A percentile compares a stretch with the other conserved stretches of the same genome.
Conservation (phyloP, 2,888 invertebrate species). For the Archaeoteleia sp. region DNA sequence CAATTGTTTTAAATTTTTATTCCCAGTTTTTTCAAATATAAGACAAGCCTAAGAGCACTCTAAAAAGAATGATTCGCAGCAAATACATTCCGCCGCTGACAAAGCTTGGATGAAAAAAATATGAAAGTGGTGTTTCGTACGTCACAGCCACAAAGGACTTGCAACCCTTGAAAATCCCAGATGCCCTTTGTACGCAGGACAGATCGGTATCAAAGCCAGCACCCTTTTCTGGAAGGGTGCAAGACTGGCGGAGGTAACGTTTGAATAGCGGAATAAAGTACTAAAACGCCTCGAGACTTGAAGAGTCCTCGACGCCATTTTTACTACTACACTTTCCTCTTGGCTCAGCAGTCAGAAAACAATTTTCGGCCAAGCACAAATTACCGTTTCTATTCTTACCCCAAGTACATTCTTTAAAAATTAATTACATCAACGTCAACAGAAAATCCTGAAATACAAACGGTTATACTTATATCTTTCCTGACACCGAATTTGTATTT, state of each 20-base stretch:
- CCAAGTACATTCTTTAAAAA: no score
- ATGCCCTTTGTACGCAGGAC: slow-evolving; percentile 58
- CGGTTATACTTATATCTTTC: no score
- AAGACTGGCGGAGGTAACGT: slow-evolving; percentile 37
- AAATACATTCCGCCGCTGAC: slow-evolving; percentile 11
- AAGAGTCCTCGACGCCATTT: slow-evolving; percentile 19
- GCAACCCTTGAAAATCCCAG: slow-evolving; percentile 34
- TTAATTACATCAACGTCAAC: no score
- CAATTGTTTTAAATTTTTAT: no score
- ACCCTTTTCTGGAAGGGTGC: slow-evolving; percentile 56
- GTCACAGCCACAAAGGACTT: slow-evolving; percentile 27
- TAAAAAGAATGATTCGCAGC: background rate
- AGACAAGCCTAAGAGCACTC: background rate
- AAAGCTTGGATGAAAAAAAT: slow-evolving; percentile 26
- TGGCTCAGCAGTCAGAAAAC: slow-evolving; percentile 7
- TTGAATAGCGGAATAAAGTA: slow-evolving; percentile 56
- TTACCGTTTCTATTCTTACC: no score
- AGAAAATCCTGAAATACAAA: no score
- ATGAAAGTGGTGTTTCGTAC: slow-evolving; percentile 37
- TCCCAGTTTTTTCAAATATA: background rate
- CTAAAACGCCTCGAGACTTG: slow-evolving; percentile 26
- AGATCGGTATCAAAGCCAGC: slow-evolving; percentile 60
- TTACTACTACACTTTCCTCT: slow-evolving; percentile 10
- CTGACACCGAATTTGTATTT: no score
- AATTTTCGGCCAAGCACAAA: slow-evolving; percentile 18